Evolutionary conservation across 1,140 invertebrate species (phyloP).

Genomic region (Drosophila teissieri): DNA sequence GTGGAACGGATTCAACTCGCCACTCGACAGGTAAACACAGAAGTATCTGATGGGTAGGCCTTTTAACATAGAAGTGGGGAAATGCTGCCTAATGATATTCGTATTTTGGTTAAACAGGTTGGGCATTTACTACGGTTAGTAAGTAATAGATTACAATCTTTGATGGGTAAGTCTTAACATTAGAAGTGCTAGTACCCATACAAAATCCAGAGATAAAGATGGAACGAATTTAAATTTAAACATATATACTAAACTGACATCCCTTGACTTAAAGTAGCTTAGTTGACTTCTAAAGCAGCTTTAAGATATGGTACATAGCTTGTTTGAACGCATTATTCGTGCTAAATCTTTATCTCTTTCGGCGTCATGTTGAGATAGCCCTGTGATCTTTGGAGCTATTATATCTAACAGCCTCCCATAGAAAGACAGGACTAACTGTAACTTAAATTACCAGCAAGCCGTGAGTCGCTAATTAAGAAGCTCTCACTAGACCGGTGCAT

Average conservation of each 20-base stretch:
- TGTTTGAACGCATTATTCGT: neutral
- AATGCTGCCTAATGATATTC: conserved; percentile 5
- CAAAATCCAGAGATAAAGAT: no score
- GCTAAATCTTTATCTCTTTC: neutral
- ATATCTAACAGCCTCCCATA: neutral
- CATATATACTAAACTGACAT: no score
- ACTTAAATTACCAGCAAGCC: conserved; percentile 42
- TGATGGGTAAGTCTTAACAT: neutral
- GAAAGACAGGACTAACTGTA: conserved; percentile 41
- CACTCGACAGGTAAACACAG: neutral
- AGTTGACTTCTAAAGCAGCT: neutral
- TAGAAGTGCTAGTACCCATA: neutral
- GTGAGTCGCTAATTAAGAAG: conserved; percentile 62
- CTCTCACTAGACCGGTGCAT: conserved; percentile 65
- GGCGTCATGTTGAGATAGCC: neutral
- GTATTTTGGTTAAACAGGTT: conserved; percentile 3
- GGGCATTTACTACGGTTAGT: neutral
- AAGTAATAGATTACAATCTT: neutral
- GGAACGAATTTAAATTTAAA: no score
- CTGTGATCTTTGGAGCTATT: neutral
- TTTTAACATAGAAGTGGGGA: neutral
- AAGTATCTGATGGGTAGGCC: neutral
- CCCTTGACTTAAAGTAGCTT: no score
- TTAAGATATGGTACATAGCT: neutral
- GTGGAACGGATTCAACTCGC: conserved; percentile 16